Percentiles rank a stretch among this genome's conserved stretches.
These are phyloP conservation scores for Anhinga anhinga DNA, from an alignment of 2,113 vertebrate genomes.

Conservation along the genomic window DNA sequence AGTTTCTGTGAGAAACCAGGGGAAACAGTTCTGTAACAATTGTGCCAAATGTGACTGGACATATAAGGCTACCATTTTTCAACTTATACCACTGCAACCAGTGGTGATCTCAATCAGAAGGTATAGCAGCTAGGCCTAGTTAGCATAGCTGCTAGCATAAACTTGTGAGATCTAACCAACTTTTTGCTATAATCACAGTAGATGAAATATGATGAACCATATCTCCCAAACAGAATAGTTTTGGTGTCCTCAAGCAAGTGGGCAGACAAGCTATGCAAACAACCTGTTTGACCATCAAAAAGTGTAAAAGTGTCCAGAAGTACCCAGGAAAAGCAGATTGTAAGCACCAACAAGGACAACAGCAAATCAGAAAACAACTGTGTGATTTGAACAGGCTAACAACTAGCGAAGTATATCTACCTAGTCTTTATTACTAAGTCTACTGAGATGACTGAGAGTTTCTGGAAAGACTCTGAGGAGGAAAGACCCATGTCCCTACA, in stretches of 20 bases:
- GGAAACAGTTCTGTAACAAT: accelerated
- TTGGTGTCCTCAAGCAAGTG: background rate
- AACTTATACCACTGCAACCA: background rate
- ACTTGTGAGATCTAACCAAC: background rate
- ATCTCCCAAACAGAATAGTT: background rate
- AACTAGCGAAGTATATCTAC: background rate
- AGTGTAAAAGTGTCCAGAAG: background rate
- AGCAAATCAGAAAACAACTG: background rate
- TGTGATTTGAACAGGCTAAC: background rate
- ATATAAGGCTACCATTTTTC: background rate
- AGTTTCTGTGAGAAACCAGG: background rate
- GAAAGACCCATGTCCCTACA: background rate
- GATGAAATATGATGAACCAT: background rate
- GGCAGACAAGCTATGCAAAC: background rate
- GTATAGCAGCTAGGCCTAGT: background rate
- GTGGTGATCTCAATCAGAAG: background rate
- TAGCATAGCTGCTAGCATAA: background rate
- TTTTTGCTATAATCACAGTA: background rate
- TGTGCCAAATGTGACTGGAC: background rate
- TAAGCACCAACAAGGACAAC: background rate
- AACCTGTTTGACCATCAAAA: background rate
- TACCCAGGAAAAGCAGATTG: background rate
- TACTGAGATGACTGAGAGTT: background rate
- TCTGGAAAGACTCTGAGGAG: background rate
- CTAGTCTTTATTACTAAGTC: background rate